Evolutionary conservation across 2,113 vertebrate species (phyloP).

Genomic region (Hemicordylus capensis): DNA sequence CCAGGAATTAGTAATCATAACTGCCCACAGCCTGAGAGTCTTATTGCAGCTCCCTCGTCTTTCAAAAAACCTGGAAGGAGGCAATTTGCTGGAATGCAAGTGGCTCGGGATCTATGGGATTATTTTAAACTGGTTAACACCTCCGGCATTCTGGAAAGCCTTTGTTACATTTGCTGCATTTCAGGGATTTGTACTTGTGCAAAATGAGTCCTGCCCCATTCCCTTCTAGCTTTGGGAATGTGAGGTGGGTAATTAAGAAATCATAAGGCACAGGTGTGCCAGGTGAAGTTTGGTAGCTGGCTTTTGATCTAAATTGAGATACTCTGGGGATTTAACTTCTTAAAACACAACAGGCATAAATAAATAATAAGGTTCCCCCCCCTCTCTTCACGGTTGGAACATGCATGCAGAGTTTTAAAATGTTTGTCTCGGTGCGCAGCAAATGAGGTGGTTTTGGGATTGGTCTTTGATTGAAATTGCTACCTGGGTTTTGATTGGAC

Average conservation of each 20-base stretch:
- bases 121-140: constrained; percentile 51
- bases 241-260: constrained; percentile 79
- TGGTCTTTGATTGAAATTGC: constrained; percentile 34
- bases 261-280: constrained; percentile 81
- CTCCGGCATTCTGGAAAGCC: constrained; percentile 71
- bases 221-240: constrained; percentile 70
- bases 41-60: not conserved
- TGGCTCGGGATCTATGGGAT: constrained; percentile 47
- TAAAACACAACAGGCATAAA: constrained; percentile 83
- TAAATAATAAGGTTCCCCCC: constrained; percentile 74
- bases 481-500: constrained; percentile 49
- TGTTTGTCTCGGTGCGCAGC: constrained; percentile 62
- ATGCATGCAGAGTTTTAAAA: constrained; percentile 67
- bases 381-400: constrained; percentile 65
- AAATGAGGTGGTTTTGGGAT: constrained; percentile 52
- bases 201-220: constrained; percentile 51
- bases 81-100: constrained; percentile 58
- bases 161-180: constrained; percentile 40
- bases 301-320: constrained; percentile 87
- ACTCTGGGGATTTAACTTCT: constrained; percentile 85
- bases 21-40: not conserved
- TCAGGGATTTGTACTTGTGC: constrained; percentile 63
- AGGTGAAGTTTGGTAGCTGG: constrained; percentile 79
- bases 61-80: constrained; percentile 44
- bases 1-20: constrained; percentile 33